Evolutionary conservation across 2,113 vertebrate species (phyloP).

Genomic region (Tachysurus vachellii): DNA sequence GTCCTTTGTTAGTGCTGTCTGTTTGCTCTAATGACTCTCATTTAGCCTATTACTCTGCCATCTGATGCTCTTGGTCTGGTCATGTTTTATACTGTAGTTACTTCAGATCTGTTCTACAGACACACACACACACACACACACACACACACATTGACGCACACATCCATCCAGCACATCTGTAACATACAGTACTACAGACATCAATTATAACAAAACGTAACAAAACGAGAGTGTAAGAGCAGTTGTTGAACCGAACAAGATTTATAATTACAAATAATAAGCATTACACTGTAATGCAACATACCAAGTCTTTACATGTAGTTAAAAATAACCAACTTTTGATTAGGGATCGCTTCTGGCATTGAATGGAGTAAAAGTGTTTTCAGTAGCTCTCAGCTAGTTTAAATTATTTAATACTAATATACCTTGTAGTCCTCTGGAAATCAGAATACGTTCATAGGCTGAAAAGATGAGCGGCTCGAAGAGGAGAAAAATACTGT

Average conservation of each 20-base stretch:
- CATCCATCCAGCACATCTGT: too few species aligned
- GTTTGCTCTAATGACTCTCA: constrained; percentile 42
- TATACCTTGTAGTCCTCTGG: too few species aligned
- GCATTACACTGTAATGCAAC: background rate
- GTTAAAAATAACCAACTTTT: too few species aligned
- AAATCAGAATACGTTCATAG: too few species aligned
- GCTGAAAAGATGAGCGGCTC: too few species aligned
- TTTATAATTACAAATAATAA: background rate
- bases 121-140: background rate
- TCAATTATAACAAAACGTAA: background rate
- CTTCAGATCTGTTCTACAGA: background rate
- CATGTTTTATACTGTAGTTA: background rate
- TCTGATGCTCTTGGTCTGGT: background rate
- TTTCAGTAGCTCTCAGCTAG: too few species aligned
- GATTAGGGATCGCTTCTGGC: too few species aligned
- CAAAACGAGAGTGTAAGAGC: background rate
- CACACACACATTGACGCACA: background rate
- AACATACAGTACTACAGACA: background rate
- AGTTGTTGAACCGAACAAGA: background rate
- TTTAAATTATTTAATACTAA: too few species aligned
- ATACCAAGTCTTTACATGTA: background rate
- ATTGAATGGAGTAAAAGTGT: too few species aligned
- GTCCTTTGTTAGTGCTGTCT: background rate
- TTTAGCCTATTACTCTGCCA: constrained; percentile 29
- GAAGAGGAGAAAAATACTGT: too few species aligned